Base-by-base conservation (phyloP, 2,888 invertebrate genomes). In the Troglohyphantes excavatus region DNA sequence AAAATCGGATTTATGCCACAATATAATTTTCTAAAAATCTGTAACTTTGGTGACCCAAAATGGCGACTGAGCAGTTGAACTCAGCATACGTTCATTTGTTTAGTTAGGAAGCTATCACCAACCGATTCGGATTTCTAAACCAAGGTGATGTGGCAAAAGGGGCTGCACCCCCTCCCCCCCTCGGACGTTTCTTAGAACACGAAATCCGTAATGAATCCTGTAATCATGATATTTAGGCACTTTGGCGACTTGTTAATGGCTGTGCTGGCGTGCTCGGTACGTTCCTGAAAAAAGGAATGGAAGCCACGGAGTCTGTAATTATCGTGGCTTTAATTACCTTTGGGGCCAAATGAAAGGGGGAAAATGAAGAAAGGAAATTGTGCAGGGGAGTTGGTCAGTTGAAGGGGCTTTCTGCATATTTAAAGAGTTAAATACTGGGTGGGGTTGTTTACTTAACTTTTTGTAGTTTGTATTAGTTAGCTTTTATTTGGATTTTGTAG, bases 221-320 rank as follows among this genome's bases (percentile, higher is more conserved):
- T 89, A 89, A 89, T 89, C 76, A 89, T 53, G 89, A 83, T 89
- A 89, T 89, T 89, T 83, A 83, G 89, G 75, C 39, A 83, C 76
- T 83, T 78, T 83, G 89, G 89, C 89, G 89, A 89, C 89, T 89
- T 89, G 89, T 89, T 89, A 89, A 89, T 89, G 83, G 86, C 76
- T 53, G 61, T 43, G 65, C 21, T 84, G 67, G 81, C 87, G 87
- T 88, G 87, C 39, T 72, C 65, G 27, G 59, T 68, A 43, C 59
- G 61, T 59, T 72, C 70, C 72, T 21, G 21, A 29, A 33, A 87
- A 87, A 85, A 59, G 65, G 70, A 67, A 79, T 61, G 63, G n/a
- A n/a, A n/a, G n/a, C 53, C n/a, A 43, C 43, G 53, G 43, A 33
- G 65, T 79, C 73, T 73, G 75, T 81, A 88, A 88, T 88, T 88